Base-by-base conservation (phyloP, 2,888 invertebrate species). In the Troglohyphantes excavatus region DNA sequence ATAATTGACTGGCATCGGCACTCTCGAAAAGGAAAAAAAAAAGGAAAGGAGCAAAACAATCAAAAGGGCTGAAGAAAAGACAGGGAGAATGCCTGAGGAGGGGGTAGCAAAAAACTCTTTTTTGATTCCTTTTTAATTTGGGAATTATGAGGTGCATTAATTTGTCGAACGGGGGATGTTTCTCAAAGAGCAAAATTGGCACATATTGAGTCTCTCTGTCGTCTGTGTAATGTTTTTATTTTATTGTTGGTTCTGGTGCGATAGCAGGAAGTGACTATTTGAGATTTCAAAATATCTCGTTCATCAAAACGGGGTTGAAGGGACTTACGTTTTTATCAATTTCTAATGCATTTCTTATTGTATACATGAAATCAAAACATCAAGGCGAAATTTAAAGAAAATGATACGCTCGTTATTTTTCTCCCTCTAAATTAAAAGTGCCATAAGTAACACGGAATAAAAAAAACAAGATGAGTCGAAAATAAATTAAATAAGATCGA, bases 1-100 rank as follows among this genome's bases (percentile, higher is more conserved):
- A 81, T 81, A 88, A 88, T 88, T 81, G 72, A 87, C 79, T 87
- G 79, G 63, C 79, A 87, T 65, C 86, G 86, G 82, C 82, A 72
- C 82, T 82, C 82, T 68, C 29, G 29, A 68, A 46, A 61, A 61
- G 68, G 53, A 21, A 46, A 53, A 11, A 9, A 53, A 5, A 17
- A 53, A n/a, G n/a, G 17, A 53, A n/a, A 53, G n/a, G n/a, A 53
- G 53, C 53, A n/a, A 53, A n/a, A 53, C 53, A 53, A 53, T 53
- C 53, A 65, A 65, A 43, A 78, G 33, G 63, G 19, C 75, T 21
- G 63, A 78, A 43, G 46, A 67, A 79, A 53, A 81, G 76, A 78
- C 21, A 68, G 72, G 29, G 61, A 82, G 39, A 68, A 72, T 21
- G 61, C 59, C 70, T 53, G n/a, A 39, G n/a, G 61, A 72, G 72